Base-by-base conservation (phyloP, 2,888 invertebrate genomes). In the Drosophila paucipuncta region DNA sequence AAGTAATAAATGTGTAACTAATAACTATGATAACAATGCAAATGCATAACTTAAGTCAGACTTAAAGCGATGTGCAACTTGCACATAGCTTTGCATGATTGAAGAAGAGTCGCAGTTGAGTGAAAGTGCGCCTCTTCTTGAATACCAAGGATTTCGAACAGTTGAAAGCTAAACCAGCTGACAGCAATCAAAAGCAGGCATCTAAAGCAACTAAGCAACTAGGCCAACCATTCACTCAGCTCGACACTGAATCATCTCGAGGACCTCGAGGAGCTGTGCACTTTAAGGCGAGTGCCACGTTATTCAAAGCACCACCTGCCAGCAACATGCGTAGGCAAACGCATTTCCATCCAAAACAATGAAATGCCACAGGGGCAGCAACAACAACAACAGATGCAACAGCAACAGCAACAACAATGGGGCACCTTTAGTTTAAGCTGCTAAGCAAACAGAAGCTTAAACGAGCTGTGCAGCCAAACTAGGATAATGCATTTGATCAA, bases 401-500 rank as follows among this genome's bases (percentile, higher is more conserved):
- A 25, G 13, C 31, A 53, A 11, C 49, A 33, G 4, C 33, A 60
- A 13, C 25, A 54, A 69, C 68, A 82, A 82, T 55, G 67, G 53
- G 28, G 22, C 66, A 65, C 75, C 72, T 78, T 64, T 49, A 55
- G 60, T 43, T 54, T 43, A 39, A 35, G 70, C 68, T 89, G 75
- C 73, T 76, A 72, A 73, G 73, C 90, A 83, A 86, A 37, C 18
- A 18, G 37, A 18, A 37, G 41, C 52, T 39, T 37, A 37, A 37
- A 18, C 16, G 37, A 37, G 37, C 52, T 43, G 43, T 16, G 31
- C 49, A 52, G 52, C 53, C 37, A 53, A 53, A 47, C 63, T 41
- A 35, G 65, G 64, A 73, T 78, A 78, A 83, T 89, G 84, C 81
- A 90, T 80, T 86, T 90, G 82, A 89, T 90, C 76, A 75, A 58